A percentile compares a stretch with the other conserved stretches of the same genome.
Conservation (phyloP, 2,113 vertebrate species). For the Setophaga kirtlandii region DNA sequence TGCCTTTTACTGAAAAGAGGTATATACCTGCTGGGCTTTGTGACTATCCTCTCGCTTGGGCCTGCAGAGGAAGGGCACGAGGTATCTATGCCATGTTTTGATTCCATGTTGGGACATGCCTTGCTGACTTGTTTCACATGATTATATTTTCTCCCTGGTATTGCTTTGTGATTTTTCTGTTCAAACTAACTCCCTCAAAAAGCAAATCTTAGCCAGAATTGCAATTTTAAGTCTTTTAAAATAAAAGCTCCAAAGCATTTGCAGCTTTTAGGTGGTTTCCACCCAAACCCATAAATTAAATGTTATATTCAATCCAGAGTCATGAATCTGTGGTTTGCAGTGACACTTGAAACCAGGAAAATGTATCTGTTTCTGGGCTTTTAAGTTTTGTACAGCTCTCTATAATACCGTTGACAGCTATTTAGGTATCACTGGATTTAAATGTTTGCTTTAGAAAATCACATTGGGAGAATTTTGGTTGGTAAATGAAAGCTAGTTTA, state of each 20-base stretch:
- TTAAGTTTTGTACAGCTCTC: constrained; percentile 22
- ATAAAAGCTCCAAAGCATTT: constrained; percentile 56
- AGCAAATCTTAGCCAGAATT: constrained; percentile 55
- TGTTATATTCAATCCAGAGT: constrained; percentile 16
- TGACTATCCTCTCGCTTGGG: background rate
- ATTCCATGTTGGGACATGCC: background rate
- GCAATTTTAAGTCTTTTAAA: constrained; percentile 48
- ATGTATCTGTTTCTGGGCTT: constrained; percentile 52
- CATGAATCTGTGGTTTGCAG: constrained; percentile 45
- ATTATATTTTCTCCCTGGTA: background rate
- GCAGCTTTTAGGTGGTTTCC: constrained; percentile 38
- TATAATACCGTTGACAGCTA: constrained; percentile 30
- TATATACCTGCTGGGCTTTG: background rate
- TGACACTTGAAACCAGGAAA: constrained; percentile 50
- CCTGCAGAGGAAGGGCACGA: background rate
- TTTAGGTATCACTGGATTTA: constrained; percentile 57
- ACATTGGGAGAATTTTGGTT: constrained; percentile 50
- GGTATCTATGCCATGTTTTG: background rate
- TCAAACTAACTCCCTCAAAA: background rate
- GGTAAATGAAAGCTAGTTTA: constrained; percentile 36
- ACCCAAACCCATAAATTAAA: constrained; percentile 52
- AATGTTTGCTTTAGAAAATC: constrained; percentile 63
- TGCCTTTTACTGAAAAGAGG: background rate
- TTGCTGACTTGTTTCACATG: background rate
- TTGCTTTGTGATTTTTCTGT: background rate